Conservation (phyloP, 2,113 vertebrate species). For the Sebastes schlegelii region DNA sequence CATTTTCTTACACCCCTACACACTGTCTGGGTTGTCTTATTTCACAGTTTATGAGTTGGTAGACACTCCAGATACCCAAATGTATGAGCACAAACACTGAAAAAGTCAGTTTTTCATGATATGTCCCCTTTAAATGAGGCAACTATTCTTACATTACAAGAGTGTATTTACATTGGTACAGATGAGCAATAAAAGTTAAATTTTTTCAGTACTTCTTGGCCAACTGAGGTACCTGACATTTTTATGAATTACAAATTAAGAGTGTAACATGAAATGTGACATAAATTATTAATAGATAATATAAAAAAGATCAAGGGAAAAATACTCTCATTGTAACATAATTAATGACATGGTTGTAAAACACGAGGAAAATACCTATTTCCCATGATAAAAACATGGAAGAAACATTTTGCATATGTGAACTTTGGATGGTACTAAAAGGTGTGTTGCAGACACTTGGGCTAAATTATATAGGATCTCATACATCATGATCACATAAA, state of each 20-base stretch:
- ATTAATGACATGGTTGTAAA: conserved; percentile 44
- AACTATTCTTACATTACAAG: not conserved
- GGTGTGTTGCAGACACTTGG: conserved; percentile 31
- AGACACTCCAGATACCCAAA: no score
- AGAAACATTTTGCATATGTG: conserved; percentile 30
- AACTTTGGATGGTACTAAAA: conserved; percentile 47
- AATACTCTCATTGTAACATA: conserved; percentile 17
- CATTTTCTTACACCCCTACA: no score
- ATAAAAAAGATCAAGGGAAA: conserved; percentile 13
- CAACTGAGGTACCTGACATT: not conserved
- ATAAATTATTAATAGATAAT: conserved; percentile 6
- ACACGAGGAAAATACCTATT: conserved; percentile 21
- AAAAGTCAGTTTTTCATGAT: no score
- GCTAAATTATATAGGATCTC: conserved; percentile 47
- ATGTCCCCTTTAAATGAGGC: not conserved
- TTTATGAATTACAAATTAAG: conserved; percentile 2
- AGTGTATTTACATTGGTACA: conserved; percentile 10
- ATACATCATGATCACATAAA: conserved; percentile 51
- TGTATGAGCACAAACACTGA: no score
- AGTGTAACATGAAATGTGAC: not conserved
- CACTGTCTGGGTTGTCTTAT: no score
- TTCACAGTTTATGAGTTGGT: no score
- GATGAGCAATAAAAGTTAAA: conserved; percentile 12
- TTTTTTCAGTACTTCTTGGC: not conserved
- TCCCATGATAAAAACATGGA: conserved; percentile 11